These are phyloP conservation scores for Epinotia ramella DNA, from an alignment of 2,888 invertebrate species.

Conservation along the genomic window DNA sequence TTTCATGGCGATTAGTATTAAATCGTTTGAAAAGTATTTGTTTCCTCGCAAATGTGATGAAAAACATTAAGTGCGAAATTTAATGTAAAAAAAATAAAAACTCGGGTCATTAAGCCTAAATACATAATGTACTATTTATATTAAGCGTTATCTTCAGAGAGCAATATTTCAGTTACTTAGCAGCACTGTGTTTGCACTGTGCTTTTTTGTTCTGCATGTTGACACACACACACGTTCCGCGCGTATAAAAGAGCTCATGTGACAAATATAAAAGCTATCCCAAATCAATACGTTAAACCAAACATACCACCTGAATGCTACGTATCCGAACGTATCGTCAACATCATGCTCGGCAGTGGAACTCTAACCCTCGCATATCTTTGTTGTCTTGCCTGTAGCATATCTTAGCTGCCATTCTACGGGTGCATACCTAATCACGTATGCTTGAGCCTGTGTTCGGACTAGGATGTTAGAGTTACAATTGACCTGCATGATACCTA, in stretches of 20 bases:
- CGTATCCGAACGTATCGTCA: background rate
- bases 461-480: background rate
- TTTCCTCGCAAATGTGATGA: too few species aligned
- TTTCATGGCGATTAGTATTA: too few species aligned
- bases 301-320: background rate
- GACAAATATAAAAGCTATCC: background rate
- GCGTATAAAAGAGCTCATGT: background rate
- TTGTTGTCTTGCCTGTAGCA: background rate
- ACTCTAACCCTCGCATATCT: conserved; percentile 1
- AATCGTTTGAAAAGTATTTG: too few species aligned
- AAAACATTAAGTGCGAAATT: too few species aligned
- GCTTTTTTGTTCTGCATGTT: too few species aligned
- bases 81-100: too few species aligned
- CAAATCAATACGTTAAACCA: background rate
- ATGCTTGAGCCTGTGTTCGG: background rate
- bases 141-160: too few species aligned
- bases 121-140: too few species aligned
- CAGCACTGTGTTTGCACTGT: too few species aligned
- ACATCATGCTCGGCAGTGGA: background rate
- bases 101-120: too few species aligned
- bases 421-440: background rate
- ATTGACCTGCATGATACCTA: too few species aligned
- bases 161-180: too few species aligned
- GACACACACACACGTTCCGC: background rate
- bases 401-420: background rate